These are phyloP conservation scores for Scyliorhinus canicula DNA, from an alignment of 2,797 vertebrate species.

Conservation along the genomic window DNA sequence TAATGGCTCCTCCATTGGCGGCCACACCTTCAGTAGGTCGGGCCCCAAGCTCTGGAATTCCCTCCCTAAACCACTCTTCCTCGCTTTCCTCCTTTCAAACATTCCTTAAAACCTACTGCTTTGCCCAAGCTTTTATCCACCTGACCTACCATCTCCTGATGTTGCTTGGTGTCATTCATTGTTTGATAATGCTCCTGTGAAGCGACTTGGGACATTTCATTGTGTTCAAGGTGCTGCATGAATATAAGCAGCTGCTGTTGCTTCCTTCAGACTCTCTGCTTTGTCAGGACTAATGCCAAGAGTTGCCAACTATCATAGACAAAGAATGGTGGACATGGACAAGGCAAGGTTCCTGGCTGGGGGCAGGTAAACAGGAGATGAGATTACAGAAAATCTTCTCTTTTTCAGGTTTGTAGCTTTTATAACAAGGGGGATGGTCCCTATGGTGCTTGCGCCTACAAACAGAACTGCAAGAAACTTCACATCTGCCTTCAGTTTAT, in stretches of 20 bases:
- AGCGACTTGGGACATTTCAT: background rate
- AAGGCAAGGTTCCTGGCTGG: background rate
- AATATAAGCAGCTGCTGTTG: background rate
- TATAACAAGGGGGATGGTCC: conserved; percentile 70
- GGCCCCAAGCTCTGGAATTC: background rate
- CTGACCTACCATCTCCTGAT: background rate
- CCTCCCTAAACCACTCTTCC: background rate
- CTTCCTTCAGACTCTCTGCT: background rate
- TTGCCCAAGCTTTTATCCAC: background rate
- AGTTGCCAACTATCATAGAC: background rate
- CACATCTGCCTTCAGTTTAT: conserved; percentile 75
- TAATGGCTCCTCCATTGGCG: background rate
- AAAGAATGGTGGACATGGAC: background rate
- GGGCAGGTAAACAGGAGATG: background rate
- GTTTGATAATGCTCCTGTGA: background rate
- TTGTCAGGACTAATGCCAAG: background rate
- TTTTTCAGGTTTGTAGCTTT: conserved; percentile 64
- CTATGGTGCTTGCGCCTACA: conserved; percentile 58
- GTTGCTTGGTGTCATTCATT: background rate
- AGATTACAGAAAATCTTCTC: background rate
- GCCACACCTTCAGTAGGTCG: background rate
- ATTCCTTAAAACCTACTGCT: background rate
- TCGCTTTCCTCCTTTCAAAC: background rate
- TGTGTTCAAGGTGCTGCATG: background rate
- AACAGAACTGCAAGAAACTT: conserved; percentile 64